Evolutionary conservation across 2,888 invertebrate species (phyloP), one percentile per base, ranked within the genome.

Genomic region (Galeopsomyia nigrocyanea): DNA sequence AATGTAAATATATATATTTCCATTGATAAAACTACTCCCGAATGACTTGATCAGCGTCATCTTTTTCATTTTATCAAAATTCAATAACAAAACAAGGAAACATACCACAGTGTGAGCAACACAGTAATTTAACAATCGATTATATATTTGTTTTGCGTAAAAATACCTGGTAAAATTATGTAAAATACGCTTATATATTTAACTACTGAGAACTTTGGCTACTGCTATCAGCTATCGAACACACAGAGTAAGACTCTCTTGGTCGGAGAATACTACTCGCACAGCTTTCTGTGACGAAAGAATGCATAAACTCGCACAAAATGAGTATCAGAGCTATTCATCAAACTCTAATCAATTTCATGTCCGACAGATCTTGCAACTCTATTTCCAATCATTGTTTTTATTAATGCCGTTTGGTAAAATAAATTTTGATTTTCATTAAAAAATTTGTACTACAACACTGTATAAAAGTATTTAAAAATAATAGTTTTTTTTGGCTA

Each of bases 181-280:
- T 75, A 75, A 72, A 75, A 72, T 72, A 70, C 75, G 72, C 69
- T 73, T 70, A 69, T 67, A 69, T 67, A 67, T 72, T 70, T 58
- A 72, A 70, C 72, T 75, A 75, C 73, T 73, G 75, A 78, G 77
- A 80, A 80, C 80, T 81, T 81, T 80, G 81, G 80, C 80, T 81
- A 80, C 78, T 76, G 76, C 78, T 81, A 80, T 76, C 77, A 76
- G 77, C 81, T 81, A 81, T 80, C 62, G 73, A 76, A 71, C 75
- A 75, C 76, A 71, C 73, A 73, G 62, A 76, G 69, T 67, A 70
- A 75, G 55, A 76, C 65, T 74, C 68, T 75, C 65, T 71, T 68
- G 57, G 65, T 74, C 19, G 19, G 66, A 70, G 70, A 74, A 73
- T 64, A 71, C 66, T 72, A 67, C 61, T 72, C 66, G 68, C 64